Percentiles rank a stretch among this genome's conserved stretches.
phyloP scores from a whole-genome alignment of 2,113 vertebrate species.

The Grallaria varia region DNA sequence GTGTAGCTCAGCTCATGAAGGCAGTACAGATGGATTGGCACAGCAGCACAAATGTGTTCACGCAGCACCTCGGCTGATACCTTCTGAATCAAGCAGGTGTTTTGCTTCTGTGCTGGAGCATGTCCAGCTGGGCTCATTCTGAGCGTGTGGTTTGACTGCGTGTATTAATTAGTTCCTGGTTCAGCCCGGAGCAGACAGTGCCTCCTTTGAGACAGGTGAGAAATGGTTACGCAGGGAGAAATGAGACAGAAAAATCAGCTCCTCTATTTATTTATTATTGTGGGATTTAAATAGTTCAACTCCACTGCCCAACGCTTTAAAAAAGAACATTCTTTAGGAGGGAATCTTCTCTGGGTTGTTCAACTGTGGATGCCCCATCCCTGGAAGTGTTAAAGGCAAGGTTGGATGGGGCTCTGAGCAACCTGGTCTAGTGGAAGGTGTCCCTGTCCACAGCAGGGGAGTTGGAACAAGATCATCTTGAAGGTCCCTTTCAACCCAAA shows the following conservation, averaged over 20 bases:
- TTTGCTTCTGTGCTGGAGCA: neutral
- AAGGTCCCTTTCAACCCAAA: neutral
- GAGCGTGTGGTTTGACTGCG: accelerated
- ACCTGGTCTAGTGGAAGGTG: neutral
- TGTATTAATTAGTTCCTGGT: neutral
- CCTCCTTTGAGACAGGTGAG: neutral
- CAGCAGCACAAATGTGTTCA: neutral
- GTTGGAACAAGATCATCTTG: neutral
- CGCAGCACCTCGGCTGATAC: neutral
- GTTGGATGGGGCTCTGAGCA: neutral
- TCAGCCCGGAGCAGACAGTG: neutral
- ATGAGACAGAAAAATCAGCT: neutral
- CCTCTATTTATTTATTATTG: neutral
- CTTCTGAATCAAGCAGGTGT: neutral
- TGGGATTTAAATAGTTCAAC: neutral
- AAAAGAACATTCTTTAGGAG: neutral
- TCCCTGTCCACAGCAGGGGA: neutral
- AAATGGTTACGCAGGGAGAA: neutral
- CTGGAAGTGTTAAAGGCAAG: neutral
- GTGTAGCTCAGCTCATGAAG: neutral
- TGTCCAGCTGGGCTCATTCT: neutral
- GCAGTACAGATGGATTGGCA: neutral
- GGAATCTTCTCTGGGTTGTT: neutral
- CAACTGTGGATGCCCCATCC: too few relatives aligned
- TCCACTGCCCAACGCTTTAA: accelerated